A percentile compares a stretch with the other conserved stretches of the same genome.
These are phyloP conservation scores for Ellobius talpinus DNA, from an alignment of 2,113 vertebrate genomes.

Conservation along the genomic window DNA sequence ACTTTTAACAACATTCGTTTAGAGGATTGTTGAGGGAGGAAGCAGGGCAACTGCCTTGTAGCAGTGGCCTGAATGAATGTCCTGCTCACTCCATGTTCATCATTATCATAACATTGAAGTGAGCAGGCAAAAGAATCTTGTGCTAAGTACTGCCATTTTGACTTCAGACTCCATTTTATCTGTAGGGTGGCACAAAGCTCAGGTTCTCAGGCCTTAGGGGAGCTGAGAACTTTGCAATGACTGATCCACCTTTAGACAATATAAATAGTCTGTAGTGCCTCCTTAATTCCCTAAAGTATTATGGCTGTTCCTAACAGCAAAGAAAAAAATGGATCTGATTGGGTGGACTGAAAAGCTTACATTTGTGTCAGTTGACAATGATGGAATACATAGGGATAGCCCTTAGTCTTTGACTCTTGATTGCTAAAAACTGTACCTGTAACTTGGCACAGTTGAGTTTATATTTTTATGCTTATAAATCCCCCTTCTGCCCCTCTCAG, in stretches of 20 bases:
- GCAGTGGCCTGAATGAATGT: not conserved
- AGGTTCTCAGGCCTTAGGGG: not conserved
- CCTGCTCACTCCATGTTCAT: not conserved
- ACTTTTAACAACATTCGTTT: not conserved
- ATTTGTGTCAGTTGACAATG: not conserved
- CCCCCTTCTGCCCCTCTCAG: not conserved
- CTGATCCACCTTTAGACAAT: not conserved
- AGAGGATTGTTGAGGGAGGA: not conserved
- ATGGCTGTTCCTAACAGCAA: not conserved
- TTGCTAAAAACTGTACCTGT: not conserved
- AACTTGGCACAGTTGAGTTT: not conserved
- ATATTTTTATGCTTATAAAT: not conserved
- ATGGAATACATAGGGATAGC: not conserved
- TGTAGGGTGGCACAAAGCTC: not conserved
- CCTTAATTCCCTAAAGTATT: not conserved
- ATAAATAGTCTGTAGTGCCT: not conserved
- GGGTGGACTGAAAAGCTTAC: not conserved
- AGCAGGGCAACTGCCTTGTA: not conserved
- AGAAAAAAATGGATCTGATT: not conserved
- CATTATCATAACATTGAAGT: not conserved
- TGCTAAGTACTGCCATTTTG: not conserved
- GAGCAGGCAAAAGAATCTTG: not conserved
- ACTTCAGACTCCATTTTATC: not conserved
- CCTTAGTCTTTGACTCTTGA: not conserved
- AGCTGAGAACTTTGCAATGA: not conserved